Evolutionary conservation across 23 tunicate species (phyloP), one percentile per base, ranked within the genome.

Genomic region (Halocynthia roretzi): DNA sequence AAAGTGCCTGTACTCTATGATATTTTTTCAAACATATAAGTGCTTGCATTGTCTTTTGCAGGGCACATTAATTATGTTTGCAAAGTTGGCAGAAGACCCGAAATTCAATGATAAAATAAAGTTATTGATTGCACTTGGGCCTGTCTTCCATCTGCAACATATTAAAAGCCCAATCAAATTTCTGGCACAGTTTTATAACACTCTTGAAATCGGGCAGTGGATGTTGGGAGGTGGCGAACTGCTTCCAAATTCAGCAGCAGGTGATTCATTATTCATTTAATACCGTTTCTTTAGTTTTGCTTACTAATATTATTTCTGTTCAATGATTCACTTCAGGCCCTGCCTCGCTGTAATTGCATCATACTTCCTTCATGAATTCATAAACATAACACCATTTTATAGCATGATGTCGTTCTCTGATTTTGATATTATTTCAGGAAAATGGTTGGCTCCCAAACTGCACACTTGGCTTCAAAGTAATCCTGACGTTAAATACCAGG

Each of bases 31-130:
- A 18, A 15, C 64, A 15, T 18, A n/a, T 60, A 60, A n/a, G n/a
- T 60, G 64, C 64, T 60, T 60, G n/a, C 64, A 60, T n/a, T 18
- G 64, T 60, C 64, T 60, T 60, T 78, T 56, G 1, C 85, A 87
- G 81, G 99, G 99, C 52, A 81, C 91, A 40, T 65, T 95, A 11
- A 82, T 89, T 20, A 81, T 85, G 53, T 95, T 95, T 82, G 96
- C 91, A 51, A 82, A 70, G 20, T 58, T 88, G 14, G 71, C 96
- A 17, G 99, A 95, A 74, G 91, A 81, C 51, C 86, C 81, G 18
- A 76, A 81, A 18, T 79, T 84, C 61, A 90, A 81, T 56, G 68
- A 82, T 7, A 88, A 88, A 80, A 82, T 95, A 18, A 66, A 75
- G 31, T 51, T 80, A 82, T 63, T 95, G 20, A 79, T 88, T 76